phyloP scores from a whole-genome alignment of 2,888 invertebrate species.

The Teinopalpus imperialis region DNA sequence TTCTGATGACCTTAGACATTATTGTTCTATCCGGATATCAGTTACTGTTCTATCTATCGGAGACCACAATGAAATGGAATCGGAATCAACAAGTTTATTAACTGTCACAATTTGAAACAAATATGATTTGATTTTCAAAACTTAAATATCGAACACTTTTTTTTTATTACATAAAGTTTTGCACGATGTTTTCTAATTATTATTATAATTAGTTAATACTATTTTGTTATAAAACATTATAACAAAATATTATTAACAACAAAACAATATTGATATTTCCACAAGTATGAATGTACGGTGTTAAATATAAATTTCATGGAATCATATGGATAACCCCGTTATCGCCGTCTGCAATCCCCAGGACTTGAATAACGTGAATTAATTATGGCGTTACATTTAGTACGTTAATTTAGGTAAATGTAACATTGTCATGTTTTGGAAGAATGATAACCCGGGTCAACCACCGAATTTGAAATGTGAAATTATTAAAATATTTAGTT shows the following conservation, averaged over 20 bases:
- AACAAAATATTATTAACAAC: conserved; percentile 22
- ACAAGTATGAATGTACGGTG: conserved; percentile 28
- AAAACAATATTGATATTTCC: conserved; percentile 23
- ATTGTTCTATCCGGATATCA: too few relatives aligned
- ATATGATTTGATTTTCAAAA: too few relatives aligned
- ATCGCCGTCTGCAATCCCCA: conserved; percentile 61
- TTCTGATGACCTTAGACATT: too few relatives aligned
- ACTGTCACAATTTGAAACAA: too few relatives aligned
- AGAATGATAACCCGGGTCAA: conserved; percentile 26
- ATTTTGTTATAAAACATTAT: too few relatives aligned
- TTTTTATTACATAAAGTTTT: too few relatives aligned
- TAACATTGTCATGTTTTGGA: conserved; percentile 27
- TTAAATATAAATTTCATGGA: conserved; percentile 50
- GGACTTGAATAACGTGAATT: conserved; percentile 41
- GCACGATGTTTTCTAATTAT: too few relatives aligned
- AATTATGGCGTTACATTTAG: conserved; percentile 39
- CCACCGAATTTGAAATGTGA: conserved; percentile 1
- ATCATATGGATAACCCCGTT: conserved; percentile 39
- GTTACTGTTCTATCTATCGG: too few relatives aligned
- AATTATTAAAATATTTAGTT: conserved; percentile 2
- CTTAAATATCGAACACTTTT: too few relatives aligned
- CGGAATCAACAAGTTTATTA: too few relatives aligned
- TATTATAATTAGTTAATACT: too few relatives aligned
- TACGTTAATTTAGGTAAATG: conserved; percentile 33
- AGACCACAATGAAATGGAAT: too few relatives aligned